Conservation (phyloP, 53 echinoderm and acorn worm genomes). For the Temnopleurus reevesii region DNA sequence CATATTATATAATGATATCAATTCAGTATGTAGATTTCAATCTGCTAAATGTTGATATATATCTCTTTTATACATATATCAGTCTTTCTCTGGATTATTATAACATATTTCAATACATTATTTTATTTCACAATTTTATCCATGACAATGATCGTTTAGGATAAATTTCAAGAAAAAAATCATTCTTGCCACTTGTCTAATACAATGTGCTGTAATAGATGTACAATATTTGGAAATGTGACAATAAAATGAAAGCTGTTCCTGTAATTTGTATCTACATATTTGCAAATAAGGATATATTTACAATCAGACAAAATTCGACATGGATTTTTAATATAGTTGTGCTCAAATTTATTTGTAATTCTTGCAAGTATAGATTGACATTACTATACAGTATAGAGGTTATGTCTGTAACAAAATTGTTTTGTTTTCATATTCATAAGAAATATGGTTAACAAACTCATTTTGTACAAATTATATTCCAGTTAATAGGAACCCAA, state of each 20-base stretch:
- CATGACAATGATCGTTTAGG: too few relatives aligned
- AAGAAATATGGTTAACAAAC: not conserved
- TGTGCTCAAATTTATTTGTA: too few relatives aligned
- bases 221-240: not conserved
- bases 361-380: too few relatives aligned
- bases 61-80: slow-evolving; percentile 5
- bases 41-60: too few relatives aligned
- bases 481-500: not conserved
- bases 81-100: not conserved
- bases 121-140: too few relatives aligned
- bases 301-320: not conserved
- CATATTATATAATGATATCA: too few relatives aligned
- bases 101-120: not conserved
- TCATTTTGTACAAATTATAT: not conserved
- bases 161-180: not conserved
- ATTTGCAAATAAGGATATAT: not conserved
- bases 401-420: too few relatives aligned
- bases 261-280: not conserved
- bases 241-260: too few relatives aligned
- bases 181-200: not conserved
- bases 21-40: too few relatives aligned
- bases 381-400: too few relatives aligned
- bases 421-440: not conserved
- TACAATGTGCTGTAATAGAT: not conserved
- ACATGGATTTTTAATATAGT: not conserved